Percentiles rank a stretch among this genome's conserved stretches.
Conservation (phyloP, 2,888 invertebrate genomes). For the Lapara coniferarum region DNA sequence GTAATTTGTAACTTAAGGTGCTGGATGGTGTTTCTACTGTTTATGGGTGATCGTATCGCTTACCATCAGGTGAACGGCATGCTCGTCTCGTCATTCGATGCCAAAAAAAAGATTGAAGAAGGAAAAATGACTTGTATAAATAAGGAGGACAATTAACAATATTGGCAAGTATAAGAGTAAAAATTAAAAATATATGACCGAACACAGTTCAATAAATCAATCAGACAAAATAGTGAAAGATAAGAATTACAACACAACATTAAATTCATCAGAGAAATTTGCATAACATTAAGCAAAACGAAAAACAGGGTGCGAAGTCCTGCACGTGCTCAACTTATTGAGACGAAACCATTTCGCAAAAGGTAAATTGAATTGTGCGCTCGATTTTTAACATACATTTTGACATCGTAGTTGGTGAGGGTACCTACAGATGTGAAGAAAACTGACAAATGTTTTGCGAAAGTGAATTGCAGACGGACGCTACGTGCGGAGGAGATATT, state of each 20-base stretch:
- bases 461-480: not conserved
- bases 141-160: too few species aligned
- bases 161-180: not conserved
- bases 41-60: too few species aligned
- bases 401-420: not conserved
- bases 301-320: conserved; percentile 6
- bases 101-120: too few species aligned
- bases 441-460: conserved; percentile 2
- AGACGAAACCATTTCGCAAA: not conserved
- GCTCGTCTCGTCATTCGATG: too few species aligned
- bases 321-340: conserved; percentile 2
- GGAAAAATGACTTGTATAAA: too few species aligned
- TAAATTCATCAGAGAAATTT: conserved; percentile 4
- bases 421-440: not conserved
- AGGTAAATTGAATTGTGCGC: conserved; percentile 21
- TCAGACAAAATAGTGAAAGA: too few species aligned
- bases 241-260: not conserved
- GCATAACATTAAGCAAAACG: not conserved
- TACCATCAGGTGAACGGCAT: too few species aligned
- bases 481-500: not conserved
- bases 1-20: too few species aligned
- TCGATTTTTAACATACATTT: conserved; percentile 17
- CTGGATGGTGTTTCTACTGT: too few species aligned
- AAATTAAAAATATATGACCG: not conserved
- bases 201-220: too few species aligned